Base-by-base conservation (phyloP, 2,888 invertebrate species). In the Pandemis corylana region DNA sequence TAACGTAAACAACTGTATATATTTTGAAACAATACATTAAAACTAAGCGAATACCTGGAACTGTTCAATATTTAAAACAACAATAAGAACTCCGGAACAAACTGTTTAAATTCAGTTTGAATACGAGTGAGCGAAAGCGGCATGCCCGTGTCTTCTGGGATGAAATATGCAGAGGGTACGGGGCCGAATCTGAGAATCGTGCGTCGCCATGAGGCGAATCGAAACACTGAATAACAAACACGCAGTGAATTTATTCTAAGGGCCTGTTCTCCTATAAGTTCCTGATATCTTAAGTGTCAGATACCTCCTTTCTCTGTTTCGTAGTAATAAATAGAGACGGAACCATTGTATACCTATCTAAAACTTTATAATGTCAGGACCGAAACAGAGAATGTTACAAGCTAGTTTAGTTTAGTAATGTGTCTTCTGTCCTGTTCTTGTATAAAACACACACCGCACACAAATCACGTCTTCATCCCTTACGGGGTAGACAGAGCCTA, bases 41-140 rank as follows among this genome's bases (percentile, higher is more conserved):
- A 64, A 64, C 65, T 10, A 13, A 69, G 61, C 56, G 69, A 66
- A 63, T 51, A 53, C 41, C 56, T 28, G 41, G 13, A 42, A 28
- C 56, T 61, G 61, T 71, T 44, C 61, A 75, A 75, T 75, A 75
- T 75, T 56, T 71, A 63, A 67, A 71, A 53, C 71, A 71, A 71
- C 75, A 75, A 75, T 75, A 75, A 75, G 75, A 75, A 56, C 59
- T 42, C 68, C 62, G 71, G 67, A 75, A 67, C 75, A 56, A 76
- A 77, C 75, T 76, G 77, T 78, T 78, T 77, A 71, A 79, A 81
- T 79, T 79, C 77, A 78, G 78, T 79, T 79, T 78, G 80, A 77
- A 80, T 78, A 77, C 75, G 75, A 76, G 76, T 53, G 68, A 77
- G 77, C 76, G 76, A 69, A 69, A 61, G 63, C 64, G 70, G 73